Conservation (phyloP, 2,797 vertebrate species). For the Typhlichthys eigenmanni region DNA sequence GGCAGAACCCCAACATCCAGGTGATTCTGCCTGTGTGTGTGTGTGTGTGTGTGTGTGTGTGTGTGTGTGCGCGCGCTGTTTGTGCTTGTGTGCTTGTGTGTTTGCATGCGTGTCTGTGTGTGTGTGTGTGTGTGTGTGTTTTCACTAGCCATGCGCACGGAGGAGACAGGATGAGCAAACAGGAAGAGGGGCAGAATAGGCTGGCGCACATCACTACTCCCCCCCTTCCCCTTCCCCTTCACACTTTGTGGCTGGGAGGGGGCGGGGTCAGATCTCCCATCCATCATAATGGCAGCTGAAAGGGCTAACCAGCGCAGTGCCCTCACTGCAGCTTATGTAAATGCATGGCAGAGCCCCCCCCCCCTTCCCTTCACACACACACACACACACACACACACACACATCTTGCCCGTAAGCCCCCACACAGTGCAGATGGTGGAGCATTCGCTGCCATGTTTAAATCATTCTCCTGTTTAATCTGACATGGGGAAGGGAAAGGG, state of each 20-base stretch:
- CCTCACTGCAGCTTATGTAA: conserved; percentile 60
- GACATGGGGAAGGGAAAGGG: background rate
- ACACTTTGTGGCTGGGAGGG: conserved; percentile 30
- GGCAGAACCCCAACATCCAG: conserved; percentile 98
- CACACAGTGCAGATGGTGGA: conserved; percentile 63
- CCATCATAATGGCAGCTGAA: conserved; percentile 60
- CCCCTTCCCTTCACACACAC: background rate
- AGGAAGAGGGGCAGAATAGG: conserved; percentile 59
- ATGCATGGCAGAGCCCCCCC: conserved; percentile 45
- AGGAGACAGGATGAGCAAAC: conserved; percentile 59
- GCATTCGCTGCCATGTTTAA: conserved; percentile 69
- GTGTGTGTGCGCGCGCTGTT: too few relatives aligned
- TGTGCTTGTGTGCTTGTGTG: conserved; percentile 20
- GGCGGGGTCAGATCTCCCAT: conserved; percentile 38
- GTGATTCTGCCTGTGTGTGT: conserved; percentile 57
- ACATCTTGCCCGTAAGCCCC: conserved; percentile 32
- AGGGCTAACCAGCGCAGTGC: conserved; percentile 44
- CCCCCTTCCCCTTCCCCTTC: conserved; percentile 43
- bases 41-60: conserved; percentile 1
- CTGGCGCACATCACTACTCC: conserved; percentile 70
- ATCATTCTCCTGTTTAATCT: conserved; percentile 70
- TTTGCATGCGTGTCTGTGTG: conserved; percentile 31
- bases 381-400: too few relatives aligned
- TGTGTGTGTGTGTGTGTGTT: conserved; percentile 3
- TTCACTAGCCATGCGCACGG: conserved; percentile 59